Percentiles rank a stretch among this genome's conserved stretches.
Conservation (phyloP, 2,888 invertebrate species). For the Sclerodermus sp. region DNA sequence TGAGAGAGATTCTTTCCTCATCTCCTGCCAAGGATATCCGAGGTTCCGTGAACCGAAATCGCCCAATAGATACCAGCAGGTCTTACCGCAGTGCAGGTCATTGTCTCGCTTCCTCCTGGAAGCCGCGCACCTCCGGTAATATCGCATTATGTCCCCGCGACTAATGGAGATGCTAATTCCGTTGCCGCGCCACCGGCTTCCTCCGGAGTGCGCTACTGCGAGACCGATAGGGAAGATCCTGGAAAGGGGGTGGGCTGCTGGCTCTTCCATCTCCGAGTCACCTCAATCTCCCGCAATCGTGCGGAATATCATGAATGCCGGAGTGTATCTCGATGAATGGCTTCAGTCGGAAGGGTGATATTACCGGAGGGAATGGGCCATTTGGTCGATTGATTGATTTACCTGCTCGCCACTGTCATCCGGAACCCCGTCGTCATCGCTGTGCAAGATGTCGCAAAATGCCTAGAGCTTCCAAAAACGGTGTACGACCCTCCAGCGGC, state of each 20-base stretch:
- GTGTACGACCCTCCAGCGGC: too few species aligned
- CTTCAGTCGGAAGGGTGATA: constrained; percentile 32
- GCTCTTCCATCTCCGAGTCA: constrained; percentile 37
- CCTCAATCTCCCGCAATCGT: constrained; percentile 44
- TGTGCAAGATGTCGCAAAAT: not conserved
- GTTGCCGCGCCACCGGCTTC: constrained; percentile 34
- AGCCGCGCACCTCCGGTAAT: constrained; percentile 37
- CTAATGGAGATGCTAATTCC: constrained; percentile 54
- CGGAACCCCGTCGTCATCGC: constrained; percentile 4
- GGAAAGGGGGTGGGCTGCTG: constrained; percentile 9
- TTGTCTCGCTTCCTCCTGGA: constrained; percentile 37
- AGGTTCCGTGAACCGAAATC: constrained; percentile 21
- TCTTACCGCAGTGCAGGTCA: constrained; percentile 23
- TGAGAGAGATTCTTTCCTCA: too few species aligned
- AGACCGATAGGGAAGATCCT: constrained; percentile 9
- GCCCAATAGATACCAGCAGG: constrained; percentile 25
- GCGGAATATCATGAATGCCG: constrained; percentile 49
- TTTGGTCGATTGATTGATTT: constrained; percentile 35
- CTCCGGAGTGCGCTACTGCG: constrained; percentile 21
- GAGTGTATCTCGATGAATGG: constrained; percentile 45
- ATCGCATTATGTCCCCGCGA: constrained; percentile 47
- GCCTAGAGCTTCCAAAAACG: too few species aligned
- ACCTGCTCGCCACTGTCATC: constrained; percentile 20
- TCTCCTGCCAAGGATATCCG: constrained; percentile 5
- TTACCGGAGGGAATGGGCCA: constrained; percentile 30